Evolutionary conservation across 2,113 vertebrate genomes (phyloP), one percentile per base, ranked within the genome.

Genomic region (Pollachius pollachius): DNA sequence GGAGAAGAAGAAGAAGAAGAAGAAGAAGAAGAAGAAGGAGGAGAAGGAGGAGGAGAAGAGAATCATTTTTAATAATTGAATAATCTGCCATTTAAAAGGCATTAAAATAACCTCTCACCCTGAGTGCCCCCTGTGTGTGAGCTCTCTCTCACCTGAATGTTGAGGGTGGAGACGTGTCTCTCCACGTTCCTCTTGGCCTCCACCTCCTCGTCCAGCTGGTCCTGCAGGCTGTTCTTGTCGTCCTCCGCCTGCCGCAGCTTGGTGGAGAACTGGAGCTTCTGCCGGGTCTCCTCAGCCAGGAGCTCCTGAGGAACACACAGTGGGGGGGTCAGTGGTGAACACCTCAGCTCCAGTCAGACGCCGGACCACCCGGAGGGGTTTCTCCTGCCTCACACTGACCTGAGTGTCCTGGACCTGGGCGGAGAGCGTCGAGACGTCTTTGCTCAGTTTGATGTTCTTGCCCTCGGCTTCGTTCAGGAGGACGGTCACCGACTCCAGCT

Each of bases 401-500:
- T 98, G 96, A 1, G 94, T 84, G 18, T 99, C 96, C 78, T 97
- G 96, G 27, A 98, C 92, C 81, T 98, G 96, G 64, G 96, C 94
- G 72, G 92, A 78, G 1, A 99, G 88, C 21, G 95, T 92, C 5
- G 92, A 83, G 61, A 98, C 92, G 0, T 98, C 97, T 90, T 99
- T 99, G 83, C 93, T 94, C 76, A 99, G 75, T 70, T 98, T 99
- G 82, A 96, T 97, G 73, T 94, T 94, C 89, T 98, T 99, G 65
- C 94, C 89, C 8, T 99, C 96, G 0, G 94, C 95, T 79, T 99
- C 96, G 0, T 93, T 97, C 70, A 99, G 92, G 75, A 97, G 82
- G 73, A 84, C 62, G 0, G 95, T 96, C 69, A 96, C 92, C 1
- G 92, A 96, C 86, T 99, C 97, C 68, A 96, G 89, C 85, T 99